Evolutionary conservation across 2,888 invertebrate species (phyloP), one percentile per base, ranked within the genome.

Genomic region (Agrochola lota): DNA sequence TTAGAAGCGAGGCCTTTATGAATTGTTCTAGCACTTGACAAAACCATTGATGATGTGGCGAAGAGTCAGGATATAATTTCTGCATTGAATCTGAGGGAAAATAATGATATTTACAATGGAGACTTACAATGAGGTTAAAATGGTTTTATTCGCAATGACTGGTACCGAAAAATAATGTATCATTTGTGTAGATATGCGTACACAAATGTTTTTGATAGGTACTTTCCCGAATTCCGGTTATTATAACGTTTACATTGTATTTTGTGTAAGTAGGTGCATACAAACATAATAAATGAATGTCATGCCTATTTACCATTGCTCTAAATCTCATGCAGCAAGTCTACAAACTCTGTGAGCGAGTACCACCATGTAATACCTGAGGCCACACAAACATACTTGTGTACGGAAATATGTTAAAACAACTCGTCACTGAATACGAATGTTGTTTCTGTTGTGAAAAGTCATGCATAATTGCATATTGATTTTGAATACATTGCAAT

Each of bases 1-100:
- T 79, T 79, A 74, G 30, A 78, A 74, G 71, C 15, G 46, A 46
- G 46, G 5, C 15, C 67, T 57, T 75, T 73, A 84, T 80, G 12
- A 68, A 76, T 71, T 23, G 55, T 46, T 26, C 55, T n/a, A 35
- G 76, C 26, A 70, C 62, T 76, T 35, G 59, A 69, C 9, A 40
- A 20, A 30, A 62, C 20, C 20, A 30, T 62, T 12, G 30, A 60
- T 60, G 26, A 60, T n/a, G n/a, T n/a, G 17, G 3, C 30, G 26
- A 60, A 26, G 26, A 60, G 17, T 26, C 26, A 35, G 17, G 17
- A 9, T 26, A 59, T 59, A 26, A 1, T 26, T 15, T 59, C 26
- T n/a, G 57, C 15, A 57, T 35, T 6, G n/a, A n/a, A n/a, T 57
- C n/a, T 30, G n/a, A 57, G n/a, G 57, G 12, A 57, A 57, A 15